Base-by-base conservation (phyloP, 2,888 invertebrate species). In the Adelphocoris suturalis region DNA sequence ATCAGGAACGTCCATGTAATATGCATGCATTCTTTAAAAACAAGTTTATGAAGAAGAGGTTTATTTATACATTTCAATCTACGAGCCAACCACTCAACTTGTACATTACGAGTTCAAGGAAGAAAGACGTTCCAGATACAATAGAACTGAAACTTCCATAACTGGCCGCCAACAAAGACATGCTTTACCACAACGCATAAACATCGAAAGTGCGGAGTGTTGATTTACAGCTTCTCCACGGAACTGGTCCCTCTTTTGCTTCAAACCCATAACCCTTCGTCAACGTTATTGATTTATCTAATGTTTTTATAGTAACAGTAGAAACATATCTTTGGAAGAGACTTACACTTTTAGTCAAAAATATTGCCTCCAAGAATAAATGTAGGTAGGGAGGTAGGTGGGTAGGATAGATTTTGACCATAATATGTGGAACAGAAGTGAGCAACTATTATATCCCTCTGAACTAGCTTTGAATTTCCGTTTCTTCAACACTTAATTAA, bases 201-300 rank as follows among this genome's bases (percentile, higher is more conserved):
- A 82, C 82, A 86, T 86, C 86, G 47, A 46, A 55, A 86, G 68
- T 86, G 46, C n/a, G 3, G 76, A 75, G 47, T 46, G 86, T 37
- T 86, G 68, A 86, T 86, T 75, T 86, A 75, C 75, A n/a, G 86
- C 13, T 61, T 47, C 16, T 47, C 46, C 46, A 16, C 46, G 78
- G 16, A 47, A 78, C 78, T 19, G 47, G 78, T 16, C 78, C 46
- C 78, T 46, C 9, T 37, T 78, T 78, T 19, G 46, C 19, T 46
- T 14, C 12, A 68, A 52, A n/a, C 78, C 78, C 47, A 47, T 78
- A 37, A 78, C 78, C 46, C 14, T 61, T 19, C 61, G 61, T 19
- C 61, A 61, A 61, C n/a, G 19, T 9, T 27, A 14, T n/a, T 12
- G 78, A 78, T 78, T 78, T 78, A 78, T 78, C 2, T 28, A 78